These are phyloP conservation scores for Epinephelus awoara DNA, from an alignment of 2,797 vertebrate species.

Conservation along the genomic window DNA sequence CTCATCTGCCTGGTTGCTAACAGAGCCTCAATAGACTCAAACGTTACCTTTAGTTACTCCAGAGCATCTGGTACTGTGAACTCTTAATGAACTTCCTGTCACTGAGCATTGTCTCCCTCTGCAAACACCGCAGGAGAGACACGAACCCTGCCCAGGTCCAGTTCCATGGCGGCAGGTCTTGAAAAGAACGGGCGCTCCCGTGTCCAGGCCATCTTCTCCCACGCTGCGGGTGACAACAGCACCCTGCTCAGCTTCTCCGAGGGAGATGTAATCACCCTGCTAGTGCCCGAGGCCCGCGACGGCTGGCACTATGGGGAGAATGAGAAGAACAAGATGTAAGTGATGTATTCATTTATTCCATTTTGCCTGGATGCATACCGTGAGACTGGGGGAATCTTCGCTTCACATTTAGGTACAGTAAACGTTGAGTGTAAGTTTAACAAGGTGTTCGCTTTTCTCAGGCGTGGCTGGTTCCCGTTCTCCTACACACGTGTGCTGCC, in stretches of 20 bases:
- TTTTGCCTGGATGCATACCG: conserved; percentile 9
- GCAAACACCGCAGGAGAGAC: conserved; percentile 90
- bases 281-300: conserved; percentile 97
- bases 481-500: conserved; percentile 97
- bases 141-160: conserved; percentile 96
- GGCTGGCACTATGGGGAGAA: conserved; percentile 99
- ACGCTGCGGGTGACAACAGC: conserved; percentile 95
- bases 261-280: conserved; percentile 96
- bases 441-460: conserved; percentile 64
- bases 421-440: not conserved
- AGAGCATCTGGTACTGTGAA: not conserved
- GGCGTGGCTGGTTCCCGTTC: conserved; percentile 99
- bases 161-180: conserved; percentile 97
- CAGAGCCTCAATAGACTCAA: not conserved
- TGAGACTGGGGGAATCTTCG: conserved; percentile 1
- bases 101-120: conserved; percentile 1
- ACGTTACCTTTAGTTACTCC: not conserved
- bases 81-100: not conserved
- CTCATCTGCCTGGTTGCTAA: not conserved
- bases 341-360: not conserved
- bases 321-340: conserved; percentile 98
- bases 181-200: conserved; percentile 95
- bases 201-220: conserved; percentile 98
- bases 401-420: not conserved
- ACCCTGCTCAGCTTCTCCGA: conserved; percentile 98